Evolutionary conservation across 2,888 invertebrate genomes (phyloP), one percentile per base, ranked within the genome.

Genomic region (Hyposoter didymator): DNA sequence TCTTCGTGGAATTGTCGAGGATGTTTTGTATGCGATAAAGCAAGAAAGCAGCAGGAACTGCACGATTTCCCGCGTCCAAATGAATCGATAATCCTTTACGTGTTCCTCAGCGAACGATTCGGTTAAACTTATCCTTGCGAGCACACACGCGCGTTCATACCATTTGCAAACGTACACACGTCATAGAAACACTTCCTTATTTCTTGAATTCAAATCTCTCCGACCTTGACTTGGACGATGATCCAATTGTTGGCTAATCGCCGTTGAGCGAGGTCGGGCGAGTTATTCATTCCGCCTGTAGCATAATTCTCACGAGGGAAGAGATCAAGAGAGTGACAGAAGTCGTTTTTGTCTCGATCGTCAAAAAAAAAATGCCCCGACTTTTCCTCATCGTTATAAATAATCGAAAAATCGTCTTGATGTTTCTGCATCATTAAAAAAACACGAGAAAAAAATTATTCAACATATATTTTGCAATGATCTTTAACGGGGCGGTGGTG

Each of bases 51-150:
- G 86, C 88, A 87, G 89, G 89, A 90, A 88, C 87, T 89, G 87
- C 70, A 84, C 87, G 88, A 89, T 90, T 90, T 90, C 87, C 88
- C 88, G 85, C 87, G 79, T 86, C 87, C 80, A 87, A 84, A 85
- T 84, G 80, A 89, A 91, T 90, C 89, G 89, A 91, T 90, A 89
- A 84, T 83, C 74, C 78, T 28, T 62, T 82, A 49, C 59, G 47
- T 69, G 4, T 28, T 47, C 14, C 35, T 14, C 28, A n/a, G 49
- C 52, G 12, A 39, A 66, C 35, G 17, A 59, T 8, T 49, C n/a
- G 6, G 49, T 35, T 22, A 70, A 64, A 62, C 52, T 52, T 52
- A 39, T 43, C 45, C 17, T 47, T 12, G 32, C 17, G 0, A 45
- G 32, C 70, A 22, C n/a, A 49, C 10, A 39, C 32, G 19, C 28